Base-by-base conservation (phyloP, 2,797 vertebrate species). In the Cetoscarus ocellatus region DNA sequence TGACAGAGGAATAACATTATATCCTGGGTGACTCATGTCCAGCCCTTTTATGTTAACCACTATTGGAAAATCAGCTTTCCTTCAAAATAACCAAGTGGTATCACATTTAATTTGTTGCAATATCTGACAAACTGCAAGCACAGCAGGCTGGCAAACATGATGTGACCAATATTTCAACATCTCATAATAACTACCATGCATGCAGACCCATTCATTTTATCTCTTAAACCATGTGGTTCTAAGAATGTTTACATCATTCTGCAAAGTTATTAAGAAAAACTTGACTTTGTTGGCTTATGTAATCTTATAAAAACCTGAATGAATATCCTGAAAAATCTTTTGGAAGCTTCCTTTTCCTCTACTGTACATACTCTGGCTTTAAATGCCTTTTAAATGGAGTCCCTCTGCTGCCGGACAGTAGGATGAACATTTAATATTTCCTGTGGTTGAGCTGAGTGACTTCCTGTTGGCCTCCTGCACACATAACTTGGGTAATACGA, bases 21-120 rank as follows among this genome's bases (percentile, higher is more conserved):
- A 64, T 73, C 27, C 69, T 51, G 8, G 49, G 70, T 77, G 76
- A 73, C 42, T 80, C 63, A 50, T 42, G 51, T 51, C 56, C 53
- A 12, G 38, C 57, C 27, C 27, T 15, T 54, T 74, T 54, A 69
- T 51, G 27, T 58, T 70, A 43, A 72, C 45, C 59, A 51, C 27
- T 27, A 43, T 18, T 45, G 65, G 48, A 65, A 74, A 58, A 63
- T 69, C 51, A 39, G 43, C 18, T 15, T 27, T 50, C 44, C 58
- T 35, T 44, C 36, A 10, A 35, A 52, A 38, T 43, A 27, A 10
- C 5, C 34, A 44, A 67, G 48, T 18, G 10, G 42, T 36, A 14
- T 40, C 6, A 27, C 48, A 48, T 18, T 11, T 51, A 49, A 62
- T 34, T 13, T 13, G 35, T 6, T 15, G 18, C n/a, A 18, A 13